Conservation (phyloP, 1,140 invertebrate species). For the Halyomorpha halys region DNA sequence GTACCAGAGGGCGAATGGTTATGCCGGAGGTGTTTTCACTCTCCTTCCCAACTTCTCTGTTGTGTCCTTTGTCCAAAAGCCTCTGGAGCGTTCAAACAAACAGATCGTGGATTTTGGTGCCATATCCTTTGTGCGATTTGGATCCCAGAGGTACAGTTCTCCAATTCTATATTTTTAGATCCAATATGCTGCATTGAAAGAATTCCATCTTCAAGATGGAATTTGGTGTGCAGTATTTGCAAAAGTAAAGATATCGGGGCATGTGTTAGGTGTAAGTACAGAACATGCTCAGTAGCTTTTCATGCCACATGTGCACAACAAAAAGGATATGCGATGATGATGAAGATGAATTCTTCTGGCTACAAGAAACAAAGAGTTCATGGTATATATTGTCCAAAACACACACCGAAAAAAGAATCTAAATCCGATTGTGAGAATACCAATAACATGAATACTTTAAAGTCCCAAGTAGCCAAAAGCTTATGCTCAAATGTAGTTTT, state of each 20-base stretch:
- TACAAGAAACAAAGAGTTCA: constrained; percentile 36
- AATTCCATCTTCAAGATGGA: constrained; percentile 92
- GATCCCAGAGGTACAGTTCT: constrained; percentile 97
- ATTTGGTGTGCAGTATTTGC: constrained; percentile 90
- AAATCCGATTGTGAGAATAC: no score
- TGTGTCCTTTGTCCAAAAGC: constrained; percentile 96
- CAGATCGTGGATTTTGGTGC: constrained; percentile 90
- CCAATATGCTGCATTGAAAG: constrained; percentile 93
- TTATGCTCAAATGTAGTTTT: background rate
- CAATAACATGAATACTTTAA: constrained; percentile 30
- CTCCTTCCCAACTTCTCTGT: constrained; percentile 87
- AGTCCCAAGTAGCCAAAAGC: constrained; percentile 22
- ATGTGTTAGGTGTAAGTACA: constrained; percentile 96
- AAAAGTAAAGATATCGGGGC: constrained; percentile 87
- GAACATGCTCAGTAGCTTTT: constrained; percentile 92
- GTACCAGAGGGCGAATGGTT: constrained; percentile 99
- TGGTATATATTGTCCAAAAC: constrained; percentile 86
- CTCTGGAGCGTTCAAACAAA: constrained; percentile 97
- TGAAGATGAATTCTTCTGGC: constrained; percentile 72
- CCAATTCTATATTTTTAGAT: constrained; percentile 93
- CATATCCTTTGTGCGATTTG: constrained; percentile 98
- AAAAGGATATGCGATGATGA: constrained; percentile 88
- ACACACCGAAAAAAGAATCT: constrained; percentile 68
- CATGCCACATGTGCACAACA: constrained; percentile 98
- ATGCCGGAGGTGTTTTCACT: constrained; percentile 84